Evolutionary conservation across 2,797 vertebrate species (phyloP), one percentile per base, ranked within the genome.

Genomic region (Capromys pilorides): DNA sequence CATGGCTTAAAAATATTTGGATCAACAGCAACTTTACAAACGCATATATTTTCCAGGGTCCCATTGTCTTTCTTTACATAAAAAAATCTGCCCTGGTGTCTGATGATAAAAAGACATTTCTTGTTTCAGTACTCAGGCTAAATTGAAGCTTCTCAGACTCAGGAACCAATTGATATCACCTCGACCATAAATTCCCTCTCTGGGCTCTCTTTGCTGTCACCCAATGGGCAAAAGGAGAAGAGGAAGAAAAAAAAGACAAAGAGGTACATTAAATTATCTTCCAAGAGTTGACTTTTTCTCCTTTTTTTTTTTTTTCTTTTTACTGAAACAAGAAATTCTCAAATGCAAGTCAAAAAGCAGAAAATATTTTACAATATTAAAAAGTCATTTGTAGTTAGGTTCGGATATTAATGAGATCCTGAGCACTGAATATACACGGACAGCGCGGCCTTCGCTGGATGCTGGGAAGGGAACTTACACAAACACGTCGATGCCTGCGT

Each of bases 1-100:
- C 98, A 99, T 99, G 99, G 98, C 98, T 98, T 99, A 98, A 97
- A 98, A 98, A 98, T 98, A 98, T 98, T 97, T 97, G 98, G 98
- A 98, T 98, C 95, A 71, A 98, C 98, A 98, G 98, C 98, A 98
- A 98, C 98, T 98, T 98, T 98, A 98, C 98, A 98, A 98, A 98
- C 1, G 96, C 97, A 97, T 98, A 97, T 97, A 98, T 96, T 98
- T 97, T 98, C 97, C 97, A 97, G 97, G 97, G 98, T 98, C 96
- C 96, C 97, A 95, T 88, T 96, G 94, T 97, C 97, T 98, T 97
- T 97, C 97, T 97, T 97, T 98, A 98, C 97, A 98, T 97, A 97
- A 97, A 98, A 98, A 97, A 84, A 90, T 97, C 97, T 98, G 97
- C 97, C 90, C 97, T 26, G 88, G 97, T 96, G 97, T 98, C 98